A percentile compares a stretch with the other conserved stretches of the same genome.
Conservation (phyloP, 2,888 invertebrate species). For the Choristoneura rosaceana region DNA sequence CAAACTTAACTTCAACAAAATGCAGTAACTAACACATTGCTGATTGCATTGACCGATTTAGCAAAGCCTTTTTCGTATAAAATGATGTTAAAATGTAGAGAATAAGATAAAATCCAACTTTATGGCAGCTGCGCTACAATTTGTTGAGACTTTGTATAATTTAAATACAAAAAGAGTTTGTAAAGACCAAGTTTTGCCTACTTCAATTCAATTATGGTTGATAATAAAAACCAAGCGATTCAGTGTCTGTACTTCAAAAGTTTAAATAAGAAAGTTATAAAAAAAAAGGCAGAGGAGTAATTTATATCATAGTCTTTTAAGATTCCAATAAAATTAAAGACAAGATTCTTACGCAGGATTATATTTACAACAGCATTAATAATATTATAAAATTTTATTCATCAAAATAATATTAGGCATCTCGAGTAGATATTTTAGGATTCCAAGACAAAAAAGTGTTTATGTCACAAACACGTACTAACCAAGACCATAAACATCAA, state of each 20-base stretch:
- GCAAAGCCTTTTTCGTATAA: conserved; percentile 8
- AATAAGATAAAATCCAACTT: no score
- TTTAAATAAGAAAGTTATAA: background rate
- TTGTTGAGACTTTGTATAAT: background rate
- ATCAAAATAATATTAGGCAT: no score
- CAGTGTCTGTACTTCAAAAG: background rate
- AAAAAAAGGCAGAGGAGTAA: no score
- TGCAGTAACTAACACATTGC: background rate
- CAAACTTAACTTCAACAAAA: background rate
- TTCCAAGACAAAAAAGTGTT: no score
- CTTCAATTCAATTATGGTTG: background rate
- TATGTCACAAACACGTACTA: no score
- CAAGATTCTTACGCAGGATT: no score
- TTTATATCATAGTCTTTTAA: no score
- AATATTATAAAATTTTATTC: no score
- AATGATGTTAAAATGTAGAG: background rate
- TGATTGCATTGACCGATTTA: conserved; percentile 35
- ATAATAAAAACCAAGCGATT: background rate
- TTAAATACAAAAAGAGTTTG: background rate
- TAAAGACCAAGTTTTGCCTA: background rate
- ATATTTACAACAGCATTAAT: no score
- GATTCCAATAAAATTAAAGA: no score
- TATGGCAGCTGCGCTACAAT: background rate
- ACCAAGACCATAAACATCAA: background rate
- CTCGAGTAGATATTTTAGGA: no score